These are phyloP conservation scores for Enteromius fasciolatus DNA, from an alignment of 2,797 vertebrate species.

Conservation along the genomic window DNA sequence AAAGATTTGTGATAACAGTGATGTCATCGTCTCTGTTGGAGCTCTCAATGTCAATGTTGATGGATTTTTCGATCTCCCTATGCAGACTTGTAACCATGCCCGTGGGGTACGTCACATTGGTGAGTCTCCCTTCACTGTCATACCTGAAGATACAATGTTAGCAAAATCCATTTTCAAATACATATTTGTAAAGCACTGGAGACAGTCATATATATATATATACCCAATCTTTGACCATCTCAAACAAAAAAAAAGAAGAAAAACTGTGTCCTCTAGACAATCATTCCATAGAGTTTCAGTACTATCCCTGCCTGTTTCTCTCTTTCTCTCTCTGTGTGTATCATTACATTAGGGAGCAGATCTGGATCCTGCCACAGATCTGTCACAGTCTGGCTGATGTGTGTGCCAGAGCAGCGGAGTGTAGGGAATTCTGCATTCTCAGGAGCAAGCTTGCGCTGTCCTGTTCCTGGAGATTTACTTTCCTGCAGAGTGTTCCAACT, in stretches of 20 bases:
- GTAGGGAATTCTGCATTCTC: conserved; percentile 44
- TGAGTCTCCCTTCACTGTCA: conserved; percentile 96
- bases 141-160: conserved; percentile 80
- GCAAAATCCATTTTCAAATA: background rate
- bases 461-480: conserved; percentile 36
- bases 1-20: conserved; percentile 98
- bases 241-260: background rate
- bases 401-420: conserved; percentile 43
- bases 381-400: conserved; percentile 58
- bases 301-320: conserved; percentile 3
- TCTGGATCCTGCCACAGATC: conserved; percentile 53
- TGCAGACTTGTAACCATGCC: conserved; percentile 98
- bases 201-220: background rate
- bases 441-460: conserved; percentile 2
- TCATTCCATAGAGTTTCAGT: conserved; percentile 35
- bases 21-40: conserved; percentile 97
- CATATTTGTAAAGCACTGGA: background rate
- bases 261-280: conserved; percentile 4
- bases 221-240: background rate
- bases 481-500: conserved; percentile 34
- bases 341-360: conserved; percentile 41
- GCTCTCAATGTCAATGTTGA: conserved; percentile 99
- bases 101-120: conserved; percentile 96
- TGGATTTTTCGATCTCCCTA: conserved; percentile 97
- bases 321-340: conserved; percentile 19